Evolutionary conservation across 1,140 invertebrate genomes (phyloP).

Genomic region (Achroia grisella): DNA sequence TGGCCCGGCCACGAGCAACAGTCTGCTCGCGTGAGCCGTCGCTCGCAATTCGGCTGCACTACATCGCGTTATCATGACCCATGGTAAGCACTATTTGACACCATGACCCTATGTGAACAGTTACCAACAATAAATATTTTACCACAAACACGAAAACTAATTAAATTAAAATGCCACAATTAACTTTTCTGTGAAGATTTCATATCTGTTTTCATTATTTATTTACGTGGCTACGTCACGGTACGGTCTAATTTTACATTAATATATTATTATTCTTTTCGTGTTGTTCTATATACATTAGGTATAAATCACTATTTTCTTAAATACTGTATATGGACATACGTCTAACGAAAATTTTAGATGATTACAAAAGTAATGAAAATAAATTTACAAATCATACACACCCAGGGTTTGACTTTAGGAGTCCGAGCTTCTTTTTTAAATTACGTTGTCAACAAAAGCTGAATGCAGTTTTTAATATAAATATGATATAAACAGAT

Average conservation of each 20-base stretch:
- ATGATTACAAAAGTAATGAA: too few species aligned
- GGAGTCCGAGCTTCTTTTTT: too few species aligned
- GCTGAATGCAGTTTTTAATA: too few species aligned
- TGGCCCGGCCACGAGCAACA: conserved; percentile 74
- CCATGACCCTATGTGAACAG: conserved; percentile 19
- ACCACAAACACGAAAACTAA: neutral
- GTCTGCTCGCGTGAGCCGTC: conserved; percentile 59
- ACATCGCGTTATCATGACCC: conserved; percentile 44
- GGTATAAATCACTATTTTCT: too few species aligned
- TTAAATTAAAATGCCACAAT: conserved; percentile 3
- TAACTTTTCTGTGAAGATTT: conserved; percentile 51
- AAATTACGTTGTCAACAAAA: too few species aligned
- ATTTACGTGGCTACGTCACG: conserved; percentile 29
- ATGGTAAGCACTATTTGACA: conserved; percentile 52
- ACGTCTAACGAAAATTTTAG: too few species aligned
- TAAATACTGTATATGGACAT: too few species aligned
- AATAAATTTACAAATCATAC: too few species aligned
- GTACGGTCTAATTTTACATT: conserved; percentile 15
- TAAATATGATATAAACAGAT: too few species aligned
- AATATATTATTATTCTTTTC: conserved; percentile 11
- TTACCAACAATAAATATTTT: conserved; percentile 1
- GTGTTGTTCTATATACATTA: too few species aligned
- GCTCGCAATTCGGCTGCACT: conserved; percentile 35
- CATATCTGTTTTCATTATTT: conserved; percentile 38
- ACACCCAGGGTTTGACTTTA: too few species aligned